These are phyloP conservation scores for Wasmannia auropunctata DNA, from an alignment of 1,140 invertebrate species.

Conservation along the genomic window DNA sequence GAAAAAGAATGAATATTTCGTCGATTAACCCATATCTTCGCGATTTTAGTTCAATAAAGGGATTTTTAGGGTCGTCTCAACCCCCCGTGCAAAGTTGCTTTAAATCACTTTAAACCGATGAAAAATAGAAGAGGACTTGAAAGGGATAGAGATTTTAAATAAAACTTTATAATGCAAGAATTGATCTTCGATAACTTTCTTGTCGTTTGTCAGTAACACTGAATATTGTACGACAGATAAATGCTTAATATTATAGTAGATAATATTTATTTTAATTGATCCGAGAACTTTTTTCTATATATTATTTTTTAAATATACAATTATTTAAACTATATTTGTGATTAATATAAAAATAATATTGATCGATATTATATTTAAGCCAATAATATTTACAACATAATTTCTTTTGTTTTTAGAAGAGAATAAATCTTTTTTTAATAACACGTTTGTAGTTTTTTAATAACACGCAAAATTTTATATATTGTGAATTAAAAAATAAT, in stretches of 20 bases:
- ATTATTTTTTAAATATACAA: neutral
- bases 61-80: constrained; percentile 19
- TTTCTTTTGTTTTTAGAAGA: neutral
- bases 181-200: constrained; percentile 8
- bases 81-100: neutral
- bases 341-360: neutral
- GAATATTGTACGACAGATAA: neutral
- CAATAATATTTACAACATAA: neutral
- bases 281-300: neutral
- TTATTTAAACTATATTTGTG: neutral
- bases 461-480: neutral
- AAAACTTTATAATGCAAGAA: constrained; percentile 22
- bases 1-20: constrained; percentile 28
- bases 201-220: neutral
- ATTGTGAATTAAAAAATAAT: constrained; percentile 1
- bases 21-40: constrained; percentile 42
- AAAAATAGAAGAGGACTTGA: constrained; percentile 17
- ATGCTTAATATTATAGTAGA: neutral
- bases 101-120: constrained; percentile 17
- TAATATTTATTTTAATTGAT: neutral
- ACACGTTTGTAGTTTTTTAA: neutral
- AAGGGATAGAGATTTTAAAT: neutral
- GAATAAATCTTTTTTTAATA: neutral
- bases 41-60: constrained; percentile 36
- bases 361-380: neutral